Base-by-base conservation (phyloP, 1,140 invertebrate species). In the Leptopilina boulardi region DNA sequence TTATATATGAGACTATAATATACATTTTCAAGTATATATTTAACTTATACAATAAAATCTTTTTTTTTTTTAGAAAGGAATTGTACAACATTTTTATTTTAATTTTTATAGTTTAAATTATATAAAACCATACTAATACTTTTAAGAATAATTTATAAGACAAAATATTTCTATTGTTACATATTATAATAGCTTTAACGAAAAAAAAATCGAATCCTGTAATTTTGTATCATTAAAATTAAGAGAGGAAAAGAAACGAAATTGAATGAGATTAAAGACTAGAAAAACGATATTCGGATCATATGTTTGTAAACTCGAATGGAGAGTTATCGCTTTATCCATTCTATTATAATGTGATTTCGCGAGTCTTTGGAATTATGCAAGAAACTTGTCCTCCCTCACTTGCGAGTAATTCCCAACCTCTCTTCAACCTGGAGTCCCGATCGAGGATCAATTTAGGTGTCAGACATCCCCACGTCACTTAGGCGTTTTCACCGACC, bases 361-460 rank as follows among this genome's bases (percentile, higher is more conserved):
- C 71, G 76, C 71, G 82, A 80, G 80, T 47, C 76, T 81, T 44
- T 77, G 75, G 74, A 88, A 89, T 89, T 86, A 88, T 87, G 87
- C 88, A 88, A 77, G 82, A 76, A 83, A 80, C 76, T 80, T 83
- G 83, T 80, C 78, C 81, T 81, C 78, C 41, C 44, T 38, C 71
- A 19, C 26, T 56, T 19, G 73, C n/a, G 19, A 34, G 71, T 74
- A 73, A 73, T 77, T 78, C 75, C 78, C 38, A 72, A 19, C 38
- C 42, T 74, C 71, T 66, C 73, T 81, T 66, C 42, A 72, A 19
- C 18, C 47, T 70, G 74, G 70, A 72, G 82, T 82, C 77, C 80
- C 87, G 83, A 90, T 91, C 87, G 84, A 80, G 84, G 83, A 89
- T 90, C 89, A 90, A 90, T 90, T 90, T 86, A 87, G 82, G 72